Evolutionary conservation across 2,888 invertebrate species (phyloP).

Genomic region (Temnothorax ravouxi): DNA sequence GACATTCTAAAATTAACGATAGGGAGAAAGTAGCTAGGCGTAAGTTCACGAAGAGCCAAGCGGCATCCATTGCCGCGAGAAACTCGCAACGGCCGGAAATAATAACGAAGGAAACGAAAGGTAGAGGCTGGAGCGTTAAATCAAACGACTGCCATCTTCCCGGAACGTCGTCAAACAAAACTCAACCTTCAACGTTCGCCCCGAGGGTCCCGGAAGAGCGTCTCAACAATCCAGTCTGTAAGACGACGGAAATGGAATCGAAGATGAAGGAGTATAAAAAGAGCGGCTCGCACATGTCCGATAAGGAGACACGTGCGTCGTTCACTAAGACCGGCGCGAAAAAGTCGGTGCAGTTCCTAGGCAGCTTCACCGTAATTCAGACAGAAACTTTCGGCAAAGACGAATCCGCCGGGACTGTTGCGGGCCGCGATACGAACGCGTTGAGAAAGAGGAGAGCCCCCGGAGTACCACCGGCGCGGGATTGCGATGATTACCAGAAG

Average conservation of each 20-base stretch:
- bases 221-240: neutral
- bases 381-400: constrained; percentile 59
- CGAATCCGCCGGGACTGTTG: constrained; percentile 47
- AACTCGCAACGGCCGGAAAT: constrained; percentile 29
- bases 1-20: constrained; percentile 79
- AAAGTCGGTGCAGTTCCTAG: constrained; percentile 81
- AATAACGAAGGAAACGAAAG: constrained; percentile 11
- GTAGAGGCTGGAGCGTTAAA: neutral
- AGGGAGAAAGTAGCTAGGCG: constrained; percentile 69
- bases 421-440: constrained; percentile 32
- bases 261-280: neutral
- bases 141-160: neutral
- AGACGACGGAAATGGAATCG: neutral
- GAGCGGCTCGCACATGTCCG: neutral
- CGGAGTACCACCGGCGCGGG: constrained; percentile 61
- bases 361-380: constrained; percentile 70
- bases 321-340: constrained; percentile 69
- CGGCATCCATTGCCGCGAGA: constrained; percentile 48
- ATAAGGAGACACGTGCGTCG: constrained; percentile 19
- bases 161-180: neutral
- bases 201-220: neutral
- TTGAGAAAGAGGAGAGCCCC: constrained; percentile 72
- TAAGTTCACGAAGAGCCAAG: constrained; percentile 48
- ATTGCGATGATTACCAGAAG: constrained; percentile 24
- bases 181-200: neutral